Percentiles rank a stretch among this genome's conserved stretches.
phyloP scores from a whole-genome alignment of 2,888 invertebrate genomes.

The Drosophila nr. perissopoda region DNA sequence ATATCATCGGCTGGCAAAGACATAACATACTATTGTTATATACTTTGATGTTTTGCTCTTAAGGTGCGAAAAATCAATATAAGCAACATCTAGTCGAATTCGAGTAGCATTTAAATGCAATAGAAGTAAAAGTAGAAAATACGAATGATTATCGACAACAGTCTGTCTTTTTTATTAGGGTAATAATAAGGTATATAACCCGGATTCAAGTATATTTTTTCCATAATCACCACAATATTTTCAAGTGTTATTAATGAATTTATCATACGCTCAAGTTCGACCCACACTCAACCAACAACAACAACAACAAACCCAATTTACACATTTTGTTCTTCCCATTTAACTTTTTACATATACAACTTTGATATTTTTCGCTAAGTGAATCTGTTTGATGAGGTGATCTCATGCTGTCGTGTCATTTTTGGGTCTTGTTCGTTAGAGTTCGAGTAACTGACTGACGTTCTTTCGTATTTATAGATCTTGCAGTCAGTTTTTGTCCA shows the following conservation, averaged over 20 bases:
- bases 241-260: conserved; percentile 13
- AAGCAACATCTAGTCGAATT: background rate
- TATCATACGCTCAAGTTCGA: conserved; percentile 3
- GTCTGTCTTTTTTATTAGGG: background rate
- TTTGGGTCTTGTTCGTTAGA: conserved; percentile 8
- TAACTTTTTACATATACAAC: conserved; percentile 18
- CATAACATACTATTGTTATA: background rate
- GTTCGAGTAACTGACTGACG: conserved; percentile 21
- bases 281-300: conserved; percentile 9
- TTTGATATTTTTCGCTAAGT: conserved; percentile 10
- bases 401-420: conserved; percentile 41
- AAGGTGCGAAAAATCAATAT: background rate
- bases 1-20: background rate
- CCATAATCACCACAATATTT: background rate
- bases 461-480: conserved; percentile 51
- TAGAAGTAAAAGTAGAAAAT: background rate
- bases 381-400: conserved; percentile 28
- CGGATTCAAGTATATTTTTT: background rate
- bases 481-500: conserved; percentile 15
- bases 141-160: background rate
- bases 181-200: background rate
- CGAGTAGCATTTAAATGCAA: background rate
- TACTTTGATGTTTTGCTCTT: background rate
- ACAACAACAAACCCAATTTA: conserved; percentile 5
- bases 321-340: conserved; percentile 8